Conservation (phyloP, 2,888 invertebrate species). For the Pogonocherus hispidulus region DNA sequence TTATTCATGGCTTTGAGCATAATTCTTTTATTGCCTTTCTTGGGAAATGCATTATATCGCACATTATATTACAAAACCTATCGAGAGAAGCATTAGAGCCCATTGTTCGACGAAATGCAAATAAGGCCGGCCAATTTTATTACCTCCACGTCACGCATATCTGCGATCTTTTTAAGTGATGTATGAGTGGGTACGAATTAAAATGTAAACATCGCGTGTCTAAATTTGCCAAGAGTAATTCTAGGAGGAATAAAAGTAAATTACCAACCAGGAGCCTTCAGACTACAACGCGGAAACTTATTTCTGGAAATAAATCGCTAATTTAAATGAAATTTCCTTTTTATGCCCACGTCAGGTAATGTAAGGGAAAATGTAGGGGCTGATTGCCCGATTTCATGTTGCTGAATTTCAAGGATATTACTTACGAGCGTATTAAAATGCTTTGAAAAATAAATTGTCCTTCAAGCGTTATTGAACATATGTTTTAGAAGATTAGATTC, state of each 20-base stretch:
- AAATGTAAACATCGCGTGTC: constrained; percentile 29
- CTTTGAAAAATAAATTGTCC: too few relatives aligned
- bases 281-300: neutral
- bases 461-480: too few relatives aligned
- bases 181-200: constrained; percentile 25
- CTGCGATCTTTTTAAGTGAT: constrained; percentile 25
- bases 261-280: neutral
- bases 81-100: neutral
- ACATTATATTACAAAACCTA: too few relatives aligned
- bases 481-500: too few relatives aligned
- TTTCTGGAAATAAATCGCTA: neutral
- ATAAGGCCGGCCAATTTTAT: constrained; percentile 12
- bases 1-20: too few relatives aligned
- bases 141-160: constrained; percentile 17
- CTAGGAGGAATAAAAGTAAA: constrained; percentile 20
- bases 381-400: too few relatives aligned
- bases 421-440: too few relatives aligned
- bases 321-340: neutral
- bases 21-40: too few relatives aligned
- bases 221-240: constrained; percentile 12
- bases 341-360: neutral
- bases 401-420: too few relatives aligned
- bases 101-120: constrained; percentile 11
- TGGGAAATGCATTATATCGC: too few relatives aligned
- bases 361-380: too few relatives aligned